A percentile compares a stretch with the other conserved stretches of the same genome.
Conservation (phyloP, 2,797 vertebrate genomes). For the Aphelocoma californica region DNA sequence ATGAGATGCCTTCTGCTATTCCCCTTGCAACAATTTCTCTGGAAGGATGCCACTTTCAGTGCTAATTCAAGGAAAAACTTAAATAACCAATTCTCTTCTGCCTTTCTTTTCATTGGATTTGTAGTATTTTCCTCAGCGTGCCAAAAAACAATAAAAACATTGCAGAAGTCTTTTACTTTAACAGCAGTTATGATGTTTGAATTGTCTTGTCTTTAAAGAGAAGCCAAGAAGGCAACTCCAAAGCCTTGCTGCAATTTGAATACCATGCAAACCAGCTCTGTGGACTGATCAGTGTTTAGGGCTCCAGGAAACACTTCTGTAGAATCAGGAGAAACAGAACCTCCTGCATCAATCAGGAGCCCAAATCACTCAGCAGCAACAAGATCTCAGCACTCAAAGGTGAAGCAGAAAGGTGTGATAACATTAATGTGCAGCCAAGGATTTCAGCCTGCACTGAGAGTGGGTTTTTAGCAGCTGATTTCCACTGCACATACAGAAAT, state of each 20-base stretch:
- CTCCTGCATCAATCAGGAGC: not conserved
- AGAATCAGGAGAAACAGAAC: not conserved
- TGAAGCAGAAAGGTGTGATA: not conserved
- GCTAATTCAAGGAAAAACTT: constrained; percentile 42
- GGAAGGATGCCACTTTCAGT: constrained; percentile 47
- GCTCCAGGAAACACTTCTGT: not conserved
- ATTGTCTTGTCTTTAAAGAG: constrained; percentile 13
- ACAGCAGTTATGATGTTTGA: not conserved
- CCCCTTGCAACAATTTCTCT: constrained; percentile 52
- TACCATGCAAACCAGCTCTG: not conserved
- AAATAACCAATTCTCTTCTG: constrained; percentile 39
- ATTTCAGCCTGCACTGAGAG: not conserved
- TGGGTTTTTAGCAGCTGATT: not conserved
- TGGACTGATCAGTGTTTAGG: not conserved
- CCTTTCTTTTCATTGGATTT: constrained; percentile 15
- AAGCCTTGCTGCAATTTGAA: not conserved
- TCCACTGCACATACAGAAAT: not conserved
- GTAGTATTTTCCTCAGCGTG: not conserved
- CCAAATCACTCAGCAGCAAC: not conserved
- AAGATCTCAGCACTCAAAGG: not conserved
- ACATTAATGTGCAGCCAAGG: not conserved
- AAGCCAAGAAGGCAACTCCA: constrained; percentile 20
- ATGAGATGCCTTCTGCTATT: constrained; percentile 17
- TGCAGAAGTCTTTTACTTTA: constrained; percentile 31
- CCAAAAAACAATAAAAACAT: not conserved